Evolutionary conservation across 2,113 vertebrate species (phyloP).

Genomic region (Stegostoma tigrinum): DNA sequence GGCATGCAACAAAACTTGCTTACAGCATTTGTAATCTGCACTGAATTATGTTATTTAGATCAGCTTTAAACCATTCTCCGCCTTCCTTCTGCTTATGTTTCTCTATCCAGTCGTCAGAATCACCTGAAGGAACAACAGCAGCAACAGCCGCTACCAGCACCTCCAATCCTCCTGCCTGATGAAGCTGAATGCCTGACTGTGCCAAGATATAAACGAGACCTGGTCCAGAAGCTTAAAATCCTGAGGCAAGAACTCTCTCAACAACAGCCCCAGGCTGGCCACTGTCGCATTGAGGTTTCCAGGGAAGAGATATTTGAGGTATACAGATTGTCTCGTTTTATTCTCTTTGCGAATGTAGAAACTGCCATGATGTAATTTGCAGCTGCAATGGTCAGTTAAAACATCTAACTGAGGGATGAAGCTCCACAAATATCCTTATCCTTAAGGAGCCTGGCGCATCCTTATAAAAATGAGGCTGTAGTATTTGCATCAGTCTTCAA

Average conservation of each 20-base stretch:
- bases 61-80: neutral
- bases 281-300: slow-evolving; percentile 95
- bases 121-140: slow-evolving; percentile 74
- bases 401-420: no score
- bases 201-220: slow-evolving; percentile 88
- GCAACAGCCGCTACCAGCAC: slow-evolving; percentile 64
- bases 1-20: neutral
- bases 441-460: no score
- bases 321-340: slow-evolving; percentile 39
- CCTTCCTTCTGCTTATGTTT: slow-evolving; percentile 38
- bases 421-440: no score
- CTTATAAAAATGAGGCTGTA: no score
- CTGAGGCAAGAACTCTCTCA: slow-evolving; percentile 90
- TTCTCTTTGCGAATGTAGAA: neutral
- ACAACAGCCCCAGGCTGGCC: slow-evolving; percentile 95
- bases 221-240: slow-evolving; percentile 97
- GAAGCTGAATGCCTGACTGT: slow-evolving; percentile 86
- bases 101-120: slow-evolving; percentile 64
- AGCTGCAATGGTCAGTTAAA: neutral
- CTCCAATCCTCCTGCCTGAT: slow-evolving; percentile 74
- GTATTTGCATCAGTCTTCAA: no score
- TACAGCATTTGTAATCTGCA: neutral
- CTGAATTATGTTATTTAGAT: slow-evolving; percentile 38
- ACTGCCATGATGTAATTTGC: neutral
- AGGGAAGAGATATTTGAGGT: slow-evolving; percentile 97